Evolutionary conservation across 2,797 vertebrate genomes (phyloP), one percentile per base, ranked within the genome.

Genomic region (Varecia variegata): DNA sequence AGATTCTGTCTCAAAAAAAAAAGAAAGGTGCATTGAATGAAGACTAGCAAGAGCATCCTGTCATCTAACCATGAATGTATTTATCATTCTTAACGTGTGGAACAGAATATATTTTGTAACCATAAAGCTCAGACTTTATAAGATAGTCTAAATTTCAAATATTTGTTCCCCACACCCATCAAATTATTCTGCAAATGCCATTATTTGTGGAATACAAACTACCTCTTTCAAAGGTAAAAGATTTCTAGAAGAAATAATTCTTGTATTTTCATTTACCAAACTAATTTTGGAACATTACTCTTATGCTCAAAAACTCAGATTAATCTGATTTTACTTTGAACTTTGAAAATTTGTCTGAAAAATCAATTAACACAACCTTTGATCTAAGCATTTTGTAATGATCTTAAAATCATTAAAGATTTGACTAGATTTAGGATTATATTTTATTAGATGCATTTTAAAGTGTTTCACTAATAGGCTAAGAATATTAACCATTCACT

Each of bases 311-410:
- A 96, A 91, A 50, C 47, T 93, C 60, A 90, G 50, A 94, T 87
- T 95, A 92, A 86, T 54, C 14, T 92, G 17, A 60, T 56, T 91
- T 96, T 83, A 94, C 54, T 93, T 40, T 76, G 67, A 86, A 79
- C 27, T 95, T 74, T 30, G 32, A 95, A 96, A 93, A 88, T 92
- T 47, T 93, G 20, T 74, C 86, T 90, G 67, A 93, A 97, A 97
- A 92, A 67, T 91, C 68, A 96, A 86, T 79, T 70, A 88, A 54
- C 4, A 12, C 45, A 83, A 93, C 11, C 32, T 76, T 56, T 95
- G 67, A 92, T 54, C 60, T 73, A 87, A 47, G 50, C 43, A 89
- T 82, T 96, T 40, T 96, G 4, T 76, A 96, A 95, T 85, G 74
- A 81, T 18, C 30, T 91, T 81, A 94, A 96, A 94, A 82, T 43